Base-by-base conservation (phyloP, 92 coral and sea anemone species). In the Porites rus region DNA sequence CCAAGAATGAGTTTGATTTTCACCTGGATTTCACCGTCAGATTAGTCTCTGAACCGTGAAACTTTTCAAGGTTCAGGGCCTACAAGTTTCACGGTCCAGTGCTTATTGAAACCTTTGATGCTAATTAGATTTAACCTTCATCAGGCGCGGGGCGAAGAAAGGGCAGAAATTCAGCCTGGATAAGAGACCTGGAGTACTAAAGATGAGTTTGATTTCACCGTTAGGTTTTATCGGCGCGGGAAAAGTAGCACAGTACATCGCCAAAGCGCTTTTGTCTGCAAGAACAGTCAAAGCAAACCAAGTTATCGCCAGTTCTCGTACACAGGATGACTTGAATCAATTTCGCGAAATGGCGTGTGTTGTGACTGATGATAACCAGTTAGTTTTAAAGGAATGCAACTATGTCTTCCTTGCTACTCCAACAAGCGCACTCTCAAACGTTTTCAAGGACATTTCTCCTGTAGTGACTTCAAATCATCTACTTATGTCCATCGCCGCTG, bases 211-310 rank as follows among this genome's bases (percentile, higher is more conserved):
- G 50, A 77, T 88, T 66, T 88, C 94, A 28, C 91, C 94, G 64
- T 76, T 95, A 56, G 98, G 98, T 61, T 95, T 95, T 88, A 88
- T 95, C 31, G 98, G 98, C 43, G 96, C 94, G 65, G 98, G 98
- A 52, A 95, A 95, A 83, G 94, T 92, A n/a, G 98, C 98, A 22
- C 94, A 91, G 73, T 93, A 87, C 8, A 79, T 95, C 22, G 93
- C 96, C 25, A 84, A 85, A 89, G 98, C 96, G 2, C 92, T 95
- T 46, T 85, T 95, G 24, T 91, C 96, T 22, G 94, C 98, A 14
- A 94, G 98, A 65, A 68, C 92, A 16, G 24, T 95, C 38, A 88
- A 88, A 81, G 93, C 96, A 17, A 88, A 90, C 67, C 94, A 93
- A 77, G 90, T 95, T 51, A 72, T 88, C 21, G 98, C 98, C 6